Conservation (phyloP, 2,797 vertebrate species). For the Astyanax mexicanus region DNA sequence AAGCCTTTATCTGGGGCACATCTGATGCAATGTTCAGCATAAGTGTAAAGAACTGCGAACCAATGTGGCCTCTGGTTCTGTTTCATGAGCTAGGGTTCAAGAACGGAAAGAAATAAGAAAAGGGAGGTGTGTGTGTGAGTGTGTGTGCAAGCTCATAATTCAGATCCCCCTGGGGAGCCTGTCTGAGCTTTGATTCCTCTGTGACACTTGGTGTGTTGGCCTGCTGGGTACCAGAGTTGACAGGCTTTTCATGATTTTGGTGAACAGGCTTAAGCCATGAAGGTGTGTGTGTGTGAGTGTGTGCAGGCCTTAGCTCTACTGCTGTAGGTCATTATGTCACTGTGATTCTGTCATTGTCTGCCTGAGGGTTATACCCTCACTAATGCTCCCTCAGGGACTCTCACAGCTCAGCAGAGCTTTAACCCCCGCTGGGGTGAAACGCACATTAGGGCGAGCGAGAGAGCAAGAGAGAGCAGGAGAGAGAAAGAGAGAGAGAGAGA, state of each 20-base stretch:
- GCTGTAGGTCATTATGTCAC: slow-evolving; percentile 58
- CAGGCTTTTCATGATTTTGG: background rate
- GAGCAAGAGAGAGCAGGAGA: background rate
- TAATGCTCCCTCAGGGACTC: slow-evolving; percentile 48
- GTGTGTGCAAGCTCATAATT: slow-evolving; percentile 4
- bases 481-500: background rate
- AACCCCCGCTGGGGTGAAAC: slow-evolving; percentile 52
- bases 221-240: background rate
- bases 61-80: background rate
- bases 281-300: background rate
- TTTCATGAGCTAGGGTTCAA: background rate
- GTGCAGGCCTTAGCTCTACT: background rate
- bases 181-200: background rate
- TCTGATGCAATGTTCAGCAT: slow-evolving; percentile 18
- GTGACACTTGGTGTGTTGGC: background rate
- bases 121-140: background rate
- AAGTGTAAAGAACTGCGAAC: slow-evolving; percentile 2
- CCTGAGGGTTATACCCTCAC: slow-evolving; percentile 57
- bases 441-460: slow-evolving; percentile 30
- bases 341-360: slow-evolving; percentile 52
- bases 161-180: background rate
- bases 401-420: slow-evolving; percentile 61
- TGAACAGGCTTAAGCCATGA: background rate
- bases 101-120: background rate
- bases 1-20: slow-evolving; percentile 40